Evolutionary conservation across 2,888 invertebrate species (phyloP).

Genomic region (Standfussiana lucernea): DNA sequence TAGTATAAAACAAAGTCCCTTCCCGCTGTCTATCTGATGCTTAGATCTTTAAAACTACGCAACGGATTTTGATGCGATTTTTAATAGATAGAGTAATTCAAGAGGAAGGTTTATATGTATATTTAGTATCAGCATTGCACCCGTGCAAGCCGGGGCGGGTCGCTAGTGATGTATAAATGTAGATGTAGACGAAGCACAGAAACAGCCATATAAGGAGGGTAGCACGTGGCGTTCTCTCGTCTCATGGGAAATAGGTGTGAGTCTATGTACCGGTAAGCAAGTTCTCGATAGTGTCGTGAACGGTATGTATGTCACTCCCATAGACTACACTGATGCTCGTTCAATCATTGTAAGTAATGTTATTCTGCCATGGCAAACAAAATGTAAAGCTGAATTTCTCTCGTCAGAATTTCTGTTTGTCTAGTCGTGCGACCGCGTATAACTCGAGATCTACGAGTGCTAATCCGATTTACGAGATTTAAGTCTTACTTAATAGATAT

Average conservation of each 20-base stretch:
- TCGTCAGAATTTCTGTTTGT: not conserved
- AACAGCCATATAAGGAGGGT: no score
- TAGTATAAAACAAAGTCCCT: no score
- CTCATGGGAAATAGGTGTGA: constrained; percentile 42
- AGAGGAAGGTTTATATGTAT: no score
- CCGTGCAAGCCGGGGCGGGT: no score
- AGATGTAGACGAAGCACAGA: not conserved
- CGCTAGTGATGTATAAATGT: not conserved
- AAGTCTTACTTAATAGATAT: not conserved
- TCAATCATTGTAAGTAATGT: not conserved
- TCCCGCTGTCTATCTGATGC: no score
- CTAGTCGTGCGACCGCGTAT: not conserved
- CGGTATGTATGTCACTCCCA: not conserved
- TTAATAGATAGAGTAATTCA: no score
- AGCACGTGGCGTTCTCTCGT: not conserved
- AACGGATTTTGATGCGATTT: no score
- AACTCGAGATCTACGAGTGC: no score
- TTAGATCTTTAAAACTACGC: no score
- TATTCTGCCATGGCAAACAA: not conserved
- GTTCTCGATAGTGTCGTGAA: not conserved
- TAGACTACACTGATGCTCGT: not conserved
- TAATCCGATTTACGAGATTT: constrained; percentile 24
- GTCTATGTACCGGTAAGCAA: not conserved
- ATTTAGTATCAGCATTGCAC: no score
- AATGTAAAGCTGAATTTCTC: not conserved